Evolutionary conservation across 1,140 invertebrate species (phyloP).

Genomic region (Dendrolimus kikuchii): DNA sequence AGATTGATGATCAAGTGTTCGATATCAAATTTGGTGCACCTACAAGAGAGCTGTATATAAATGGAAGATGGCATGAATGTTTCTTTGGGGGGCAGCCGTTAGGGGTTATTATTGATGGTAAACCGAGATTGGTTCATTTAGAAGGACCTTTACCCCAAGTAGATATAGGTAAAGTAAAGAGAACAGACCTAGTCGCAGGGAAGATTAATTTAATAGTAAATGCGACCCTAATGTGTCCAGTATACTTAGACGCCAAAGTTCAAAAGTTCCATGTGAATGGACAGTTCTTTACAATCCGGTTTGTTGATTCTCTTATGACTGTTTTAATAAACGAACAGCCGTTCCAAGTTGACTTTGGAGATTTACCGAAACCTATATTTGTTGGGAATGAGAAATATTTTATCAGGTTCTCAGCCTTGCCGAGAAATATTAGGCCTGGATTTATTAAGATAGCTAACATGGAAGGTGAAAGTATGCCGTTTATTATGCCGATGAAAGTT

Average conservation of each 20-base stretch:
- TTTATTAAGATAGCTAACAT: slow-evolving; percentile 80
- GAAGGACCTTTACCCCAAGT: slow-evolving; percentile 92
- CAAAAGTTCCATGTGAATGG: slow-evolving; percentile 86
- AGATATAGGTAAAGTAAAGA: slow-evolving; percentile 79
- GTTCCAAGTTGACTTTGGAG: slow-evolving; percentile 91
- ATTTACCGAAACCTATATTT: slow-evolving; percentile 89
- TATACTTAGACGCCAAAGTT: slow-evolving; percentile 90
- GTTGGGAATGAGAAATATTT: slow-evolving; percentile 87
- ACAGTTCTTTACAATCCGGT: slow-evolving; percentile 83
- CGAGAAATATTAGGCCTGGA: slow-evolving; percentile 81
- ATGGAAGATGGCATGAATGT: slow-evolving; percentile 89
- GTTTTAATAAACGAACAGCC: slow-evolving; percentile 88
- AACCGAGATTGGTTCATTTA: slow-evolving; percentile 82
- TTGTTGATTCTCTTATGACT: slow-evolving; percentile 82
- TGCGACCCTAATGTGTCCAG: slow-evolving; percentile 82
- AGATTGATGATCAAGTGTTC: slow-evolving; percentile 80
- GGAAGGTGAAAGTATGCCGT: slow-evolving; percentile 58
- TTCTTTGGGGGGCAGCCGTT: slow-evolving; percentile 93
- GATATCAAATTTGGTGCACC: slow-evolving; percentile 92
- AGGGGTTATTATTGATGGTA: slow-evolving; percentile 85
- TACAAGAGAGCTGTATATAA: slow-evolving; percentile 92
- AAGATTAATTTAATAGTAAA: slow-evolving; percentile 89
- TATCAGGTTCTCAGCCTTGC: slow-evolving; percentile 82
- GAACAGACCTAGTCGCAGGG: slow-evolving; percentile 85
- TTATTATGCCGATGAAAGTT: slow-evolving; percentile 5